These are phyloP conservation scores for Notolepis coatsorum DNA, from an alignment of 2,797 vertebrate species.

Conservation along the genomic window DNA sequence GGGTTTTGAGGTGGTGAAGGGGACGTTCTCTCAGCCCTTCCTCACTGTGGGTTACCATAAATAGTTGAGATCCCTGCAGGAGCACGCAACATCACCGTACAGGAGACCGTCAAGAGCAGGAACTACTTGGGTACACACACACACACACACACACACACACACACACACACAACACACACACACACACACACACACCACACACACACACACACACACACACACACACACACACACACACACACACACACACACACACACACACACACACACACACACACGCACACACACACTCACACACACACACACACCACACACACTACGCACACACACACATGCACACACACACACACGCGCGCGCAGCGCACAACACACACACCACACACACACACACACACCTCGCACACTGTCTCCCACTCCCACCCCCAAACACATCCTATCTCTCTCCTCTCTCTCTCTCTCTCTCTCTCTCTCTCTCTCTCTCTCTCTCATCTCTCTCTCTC, in stretches of 20 bases:
- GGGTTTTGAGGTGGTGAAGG: conserved; percentile 69
- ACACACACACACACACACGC: neutral
- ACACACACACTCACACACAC: neutral
- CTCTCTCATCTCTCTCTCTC: conserved; percentile 6
- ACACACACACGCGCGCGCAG: too few species aligned
- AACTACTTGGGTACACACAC: conserved; percentile 78
- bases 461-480: neutral
- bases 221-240: neutral
- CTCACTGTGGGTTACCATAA: conserved; percentile 79
- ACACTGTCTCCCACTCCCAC: conserved; percentile 43
- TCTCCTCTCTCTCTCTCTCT: neutral
- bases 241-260: neutral
- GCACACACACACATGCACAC: neutral
- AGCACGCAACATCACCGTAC: conserved; percentile 74
- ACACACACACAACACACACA: conserved; percentile 8
- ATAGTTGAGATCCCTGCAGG: conserved; percentile 77
- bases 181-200: neutral
- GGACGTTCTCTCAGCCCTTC: conserved; percentile 70
- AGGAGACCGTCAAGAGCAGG: conserved; percentile 76
- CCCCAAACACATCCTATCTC: conserved; percentile 5
- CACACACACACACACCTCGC: conserved; percentile 32
- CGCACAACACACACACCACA: too few species aligned
- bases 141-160: conserved; percentile 9
- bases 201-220: conserved; percentile 3
- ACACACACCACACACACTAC: neutral